These are phyloP conservation scores for Schizotus pectinicornis DNA, from an alignment of 2,888 invertebrate species.

Conservation along the genomic window DNA sequence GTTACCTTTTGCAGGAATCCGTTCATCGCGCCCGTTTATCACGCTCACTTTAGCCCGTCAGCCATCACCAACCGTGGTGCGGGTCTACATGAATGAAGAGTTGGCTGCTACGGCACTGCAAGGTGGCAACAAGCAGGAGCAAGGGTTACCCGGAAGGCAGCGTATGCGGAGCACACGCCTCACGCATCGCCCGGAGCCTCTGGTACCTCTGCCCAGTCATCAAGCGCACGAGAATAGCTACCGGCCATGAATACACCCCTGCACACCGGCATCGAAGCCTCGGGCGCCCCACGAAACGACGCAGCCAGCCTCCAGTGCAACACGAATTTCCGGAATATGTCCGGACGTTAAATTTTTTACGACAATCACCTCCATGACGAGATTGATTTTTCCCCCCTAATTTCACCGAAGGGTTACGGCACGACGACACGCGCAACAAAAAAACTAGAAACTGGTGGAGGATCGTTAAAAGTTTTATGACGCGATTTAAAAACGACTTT, in stretches of 20 bases:
- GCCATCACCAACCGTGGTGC: neutral
- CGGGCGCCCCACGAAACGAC: slow-evolving; percentile 35
- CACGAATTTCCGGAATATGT: slow-evolving; percentile 18
- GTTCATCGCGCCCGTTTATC: no score
- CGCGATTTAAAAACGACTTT: no score
- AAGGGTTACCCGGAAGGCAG: slow-evolving; percentile 43
- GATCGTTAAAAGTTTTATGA: no score
- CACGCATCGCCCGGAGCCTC: slow-evolving; percentile 48
- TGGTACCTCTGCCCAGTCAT: slow-evolving; percentile 41
- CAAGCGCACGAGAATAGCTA: slow-evolving; percentile 45
- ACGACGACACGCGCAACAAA: no score
- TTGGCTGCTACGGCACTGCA: slow-evolving; percentile 16
- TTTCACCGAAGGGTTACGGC: no score
- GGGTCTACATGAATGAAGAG: slow-evolving; percentile 23
- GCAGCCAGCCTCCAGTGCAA: slow-evolving; percentile 24
- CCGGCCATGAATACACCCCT: slow-evolving; percentile 41
- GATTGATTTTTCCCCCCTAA: no score
- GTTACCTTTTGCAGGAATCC: no score
- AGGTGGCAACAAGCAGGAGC: slow-evolving; percentile 19
- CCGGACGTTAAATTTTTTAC: neutral
- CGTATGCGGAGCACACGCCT: slow-evolving; percentile 47
- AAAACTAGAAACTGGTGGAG: no score
- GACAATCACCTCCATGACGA: no score
- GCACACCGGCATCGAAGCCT: slow-evolving; percentile 19
- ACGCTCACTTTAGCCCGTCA: no score